Percentiles rank a stretch among this genome's conserved stretches.
phyloP scores from a whole-genome alignment of 2,113 vertebrate genomes.

The Triplophysa siluroides region DNA sequence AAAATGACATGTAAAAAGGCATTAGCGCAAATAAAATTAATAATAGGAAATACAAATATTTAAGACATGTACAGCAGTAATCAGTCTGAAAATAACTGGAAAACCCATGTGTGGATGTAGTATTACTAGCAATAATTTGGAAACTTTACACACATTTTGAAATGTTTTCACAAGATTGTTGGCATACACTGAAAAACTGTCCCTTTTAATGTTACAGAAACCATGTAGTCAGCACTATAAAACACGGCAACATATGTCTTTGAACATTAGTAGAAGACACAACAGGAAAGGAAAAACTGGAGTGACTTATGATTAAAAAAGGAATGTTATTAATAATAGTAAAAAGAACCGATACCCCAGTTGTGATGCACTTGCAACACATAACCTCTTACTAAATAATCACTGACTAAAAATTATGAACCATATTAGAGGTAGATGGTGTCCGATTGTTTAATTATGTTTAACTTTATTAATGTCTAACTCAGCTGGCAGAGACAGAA shows the following conservation, averaged over 20 bases:
- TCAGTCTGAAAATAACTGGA: neutral
- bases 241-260: neutral
- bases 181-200: neutral
- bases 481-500: neutral
- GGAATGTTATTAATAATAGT: neutral
- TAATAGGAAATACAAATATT: neutral
- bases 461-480: conserved; percentile 27
- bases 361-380: conserved; percentile 17
- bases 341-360: neutral
- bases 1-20: neutral
- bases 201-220: neutral
- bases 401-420: conserved; percentile 15
- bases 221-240: neutral
- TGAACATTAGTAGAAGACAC: neutral
- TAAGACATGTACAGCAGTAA: conserved; percentile 3
- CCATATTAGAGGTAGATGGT: conserved; percentile 47
- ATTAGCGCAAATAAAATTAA: conserved; percentile 33
- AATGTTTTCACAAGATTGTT: neutral
- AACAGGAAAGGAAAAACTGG: neutral
- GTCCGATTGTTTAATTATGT: conserved; percentile 5
- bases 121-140: neutral
- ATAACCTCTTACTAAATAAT: conserved; percentile 34
- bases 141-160: neutral
- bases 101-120: neutral
- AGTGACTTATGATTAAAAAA: conserved; percentile 2